A percentile compares a stretch with the other conserved stretches of the same genome.
phyloP scores from a whole-genome alignment of 2,888 invertebrate genomes.

The Bimastos eiseni region DNA sequence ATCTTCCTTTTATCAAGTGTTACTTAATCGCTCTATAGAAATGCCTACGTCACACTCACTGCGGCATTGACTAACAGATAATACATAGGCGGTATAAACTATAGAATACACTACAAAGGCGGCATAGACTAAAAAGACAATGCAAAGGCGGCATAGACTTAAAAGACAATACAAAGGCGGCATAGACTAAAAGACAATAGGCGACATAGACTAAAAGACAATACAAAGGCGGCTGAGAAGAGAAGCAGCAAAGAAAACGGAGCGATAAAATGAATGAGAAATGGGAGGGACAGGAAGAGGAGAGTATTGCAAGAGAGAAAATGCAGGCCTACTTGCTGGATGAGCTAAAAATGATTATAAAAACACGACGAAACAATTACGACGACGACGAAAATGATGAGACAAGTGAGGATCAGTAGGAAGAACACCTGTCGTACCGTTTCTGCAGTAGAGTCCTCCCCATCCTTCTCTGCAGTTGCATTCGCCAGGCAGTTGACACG shows the following conservation, averaged over 20 bases:
- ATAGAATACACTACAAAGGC: too few species aligned
- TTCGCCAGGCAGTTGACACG: conserved; percentile 15
- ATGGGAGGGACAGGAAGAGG: not conserved
- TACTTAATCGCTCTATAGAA: too few species aligned
- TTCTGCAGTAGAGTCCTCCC: not conserved
- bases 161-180: too few species aligned
- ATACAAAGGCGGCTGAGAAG: not conserved
- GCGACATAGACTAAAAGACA: too few species aligned
- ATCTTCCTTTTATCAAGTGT: not conserved
- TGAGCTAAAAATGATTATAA: not conserved
- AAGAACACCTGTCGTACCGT: not conserved
- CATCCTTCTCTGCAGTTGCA: conserved; percentile 19
- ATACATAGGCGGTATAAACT: too few species aligned
- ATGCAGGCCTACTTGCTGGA: not conserved
- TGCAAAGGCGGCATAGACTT: too few species aligned
- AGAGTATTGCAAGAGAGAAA: not conserved
- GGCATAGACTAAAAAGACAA: too few species aligned
- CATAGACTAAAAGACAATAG: too few species aligned
- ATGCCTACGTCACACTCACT: too few species aligned
- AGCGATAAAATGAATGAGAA: too few species aligned
- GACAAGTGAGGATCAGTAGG: not conserved
- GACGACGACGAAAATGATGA: not conserved
- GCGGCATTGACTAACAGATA: too few species aligned
- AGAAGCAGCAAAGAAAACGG: not conserved
- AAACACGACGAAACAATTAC: not conserved